phyloP scores from a whole-genome alignment of 2,113 vertebrate species.

The Mohoua ochrocephala region DNA sequence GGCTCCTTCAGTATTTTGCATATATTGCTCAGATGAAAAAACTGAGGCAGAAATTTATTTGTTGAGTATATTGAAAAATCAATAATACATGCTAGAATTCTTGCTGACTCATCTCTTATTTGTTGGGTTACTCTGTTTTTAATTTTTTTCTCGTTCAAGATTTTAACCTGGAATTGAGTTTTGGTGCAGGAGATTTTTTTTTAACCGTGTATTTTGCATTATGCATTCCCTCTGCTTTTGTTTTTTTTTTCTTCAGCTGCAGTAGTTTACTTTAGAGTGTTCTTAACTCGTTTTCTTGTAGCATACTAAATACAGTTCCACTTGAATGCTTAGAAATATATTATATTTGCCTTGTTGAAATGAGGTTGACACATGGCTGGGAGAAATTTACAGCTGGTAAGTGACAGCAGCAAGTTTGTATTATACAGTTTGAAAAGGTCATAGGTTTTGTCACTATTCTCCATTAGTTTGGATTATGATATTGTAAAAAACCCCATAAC shows the following conservation, averaged over 20 bases:
- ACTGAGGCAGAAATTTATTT: neutral
- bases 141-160: neutral
- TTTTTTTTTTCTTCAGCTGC: neutral
- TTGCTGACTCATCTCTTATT: neutral
- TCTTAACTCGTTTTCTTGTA: neutral
- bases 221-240: neutral
- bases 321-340: slow-evolving; percentile 20
- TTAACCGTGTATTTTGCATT: neutral
- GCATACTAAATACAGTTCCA: neutral
- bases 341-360: slow-evolving; percentile 22
- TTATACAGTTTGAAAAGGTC: neutral
- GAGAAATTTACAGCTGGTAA: neutral
- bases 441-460: neutral
- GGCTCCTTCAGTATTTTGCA: neutral
- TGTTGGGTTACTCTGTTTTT: neutral
- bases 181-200: neutral
- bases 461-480: neutral
- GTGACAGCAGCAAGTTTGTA: neutral
- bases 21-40: neutral
- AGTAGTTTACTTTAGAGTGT: neutral
- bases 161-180: neutral
- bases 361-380: neutral
- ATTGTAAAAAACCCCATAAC: neutral
- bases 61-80: neutral
- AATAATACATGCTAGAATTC: neutral